Conservation (phyloP, 2,888 invertebrate genomes). For the Morinoia aosen region DNA sequence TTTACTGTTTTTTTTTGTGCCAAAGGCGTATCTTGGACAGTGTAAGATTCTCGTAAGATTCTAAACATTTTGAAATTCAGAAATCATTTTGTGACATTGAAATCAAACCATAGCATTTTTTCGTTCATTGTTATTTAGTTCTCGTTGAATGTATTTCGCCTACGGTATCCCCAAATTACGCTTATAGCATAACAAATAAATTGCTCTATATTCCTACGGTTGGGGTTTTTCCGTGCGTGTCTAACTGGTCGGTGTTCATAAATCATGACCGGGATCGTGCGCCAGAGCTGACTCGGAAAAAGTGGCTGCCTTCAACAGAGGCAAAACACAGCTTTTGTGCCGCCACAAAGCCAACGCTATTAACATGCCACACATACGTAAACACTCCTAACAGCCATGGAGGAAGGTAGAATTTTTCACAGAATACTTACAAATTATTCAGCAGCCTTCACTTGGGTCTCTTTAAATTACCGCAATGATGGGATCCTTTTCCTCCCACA, state of each 20-base stretch:
- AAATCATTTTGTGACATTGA: no score
- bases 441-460: conserved; percentile 24
- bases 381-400: conserved; percentile 26
- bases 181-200: background rate
- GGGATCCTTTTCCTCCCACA: background rate
- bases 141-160: background rate
- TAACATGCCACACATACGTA: conserved; percentile 48
- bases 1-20: no score
- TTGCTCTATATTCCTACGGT: background rate
- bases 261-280: background rate
- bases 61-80: background rate
- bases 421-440: conserved; percentile 50
- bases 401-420: conserved; percentile 28
- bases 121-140: background rate
- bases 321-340: conserved; percentile 24
- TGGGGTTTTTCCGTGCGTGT: background rate
- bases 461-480: conserved; percentile 38
- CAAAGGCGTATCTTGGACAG: no score
- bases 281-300: background rate
- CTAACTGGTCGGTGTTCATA: background rate
- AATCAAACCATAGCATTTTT: no score
- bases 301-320: conserved; percentile 15
- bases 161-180: background rate
- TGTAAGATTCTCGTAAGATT: background rate
- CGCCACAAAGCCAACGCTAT: conserved; percentile 22